phyloP scores from a whole-genome alignment of 1,140 invertebrate genomes.

The Palaemon carinicauda region DNA sequence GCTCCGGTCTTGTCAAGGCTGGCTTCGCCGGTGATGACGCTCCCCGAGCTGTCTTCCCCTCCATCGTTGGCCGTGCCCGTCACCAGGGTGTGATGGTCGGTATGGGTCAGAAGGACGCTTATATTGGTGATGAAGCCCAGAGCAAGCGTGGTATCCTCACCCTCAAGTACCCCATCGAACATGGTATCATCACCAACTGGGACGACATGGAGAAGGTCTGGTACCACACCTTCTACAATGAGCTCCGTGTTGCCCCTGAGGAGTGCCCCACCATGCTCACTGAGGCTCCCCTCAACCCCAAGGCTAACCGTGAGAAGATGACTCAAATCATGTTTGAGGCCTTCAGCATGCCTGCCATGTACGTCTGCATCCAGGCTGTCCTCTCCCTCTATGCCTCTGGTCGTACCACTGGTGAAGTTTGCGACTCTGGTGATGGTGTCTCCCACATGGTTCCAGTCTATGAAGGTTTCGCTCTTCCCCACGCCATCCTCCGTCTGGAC shows the following conservation, averaged over 20 bases:
- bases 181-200: constrained; percentile 96
- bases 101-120: constrained; percentile 92
- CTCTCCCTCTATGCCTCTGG: constrained; percentile 91
- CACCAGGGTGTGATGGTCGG: constrained; percentile 88
- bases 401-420: constrained; percentile 82
- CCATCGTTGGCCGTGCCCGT: constrained; percentile 72
- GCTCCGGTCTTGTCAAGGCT: constrained; percentile 75
- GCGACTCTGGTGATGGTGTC: too few species aligned
- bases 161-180: constrained; percentile 93
- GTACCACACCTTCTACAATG: constrained; percentile 96
- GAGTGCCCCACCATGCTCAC: constrained; percentile 90
- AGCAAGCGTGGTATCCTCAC: constrained; percentile 91
- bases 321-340: constrained; percentile 94
- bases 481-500: too few species aligned
- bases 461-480: too few species aligned
- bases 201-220: constrained; percentile 97
- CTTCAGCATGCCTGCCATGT: constrained; percentile 92
- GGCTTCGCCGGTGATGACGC: constrained; percentile 85
- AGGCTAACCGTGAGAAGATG: constrained; percentile 89
- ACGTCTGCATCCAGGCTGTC: constrained; percentile 91
- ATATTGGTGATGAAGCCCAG: constrained; percentile 93
- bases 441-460: too few species aligned
- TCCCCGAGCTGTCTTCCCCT: constrained; percentile 91
- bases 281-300: constrained; percentile 88
- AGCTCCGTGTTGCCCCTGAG: constrained; percentile 93